Evolutionary conservation across 2,797 vertebrate species (phyloP).

Genomic region (Taenioides sp.): DNA sequence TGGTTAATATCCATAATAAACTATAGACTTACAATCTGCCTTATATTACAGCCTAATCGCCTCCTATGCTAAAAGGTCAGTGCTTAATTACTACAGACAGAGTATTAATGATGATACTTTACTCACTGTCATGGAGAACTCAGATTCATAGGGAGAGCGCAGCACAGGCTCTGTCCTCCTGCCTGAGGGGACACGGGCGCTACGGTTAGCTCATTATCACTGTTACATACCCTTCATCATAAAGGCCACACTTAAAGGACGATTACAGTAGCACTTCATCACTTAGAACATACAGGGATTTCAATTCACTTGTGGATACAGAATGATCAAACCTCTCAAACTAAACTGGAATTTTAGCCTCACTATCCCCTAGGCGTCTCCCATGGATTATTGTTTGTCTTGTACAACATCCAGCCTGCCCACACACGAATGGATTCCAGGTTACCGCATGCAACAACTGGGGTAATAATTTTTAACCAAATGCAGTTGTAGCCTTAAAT

Average conservation of each 20-base stretch:
- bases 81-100: constrained; percentile 26
- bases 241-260: constrained; percentile 15
- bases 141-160: constrained; percentile 74
- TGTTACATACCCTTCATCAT: constrained; percentile 29
- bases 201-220: constrained; percentile 39
- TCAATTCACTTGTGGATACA: constrained; percentile 6
- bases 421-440: not conserved
- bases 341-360: not conserved
- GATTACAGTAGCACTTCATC: constrained; percentile 8
- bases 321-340: not conserved
- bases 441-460: not conserved
- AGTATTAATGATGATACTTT: constrained; percentile 32
- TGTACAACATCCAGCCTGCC: not conserved
- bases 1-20: constrained; percentile 14
- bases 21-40: constrained; percentile 26
- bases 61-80: constrained; percentile 31
- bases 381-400: not conserved
- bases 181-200: constrained; percentile 52
- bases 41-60: constrained; percentile 17
- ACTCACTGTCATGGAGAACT: constrained; percentile 77
- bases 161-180: constrained; percentile 44
- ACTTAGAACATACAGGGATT: not conserved
- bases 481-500: not conserved
- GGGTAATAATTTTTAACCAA: not conserved
- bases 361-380: not conserved